Conservation (phyloP, 2,113 vertebrate species). For the Nycticebus coucang region DNA sequence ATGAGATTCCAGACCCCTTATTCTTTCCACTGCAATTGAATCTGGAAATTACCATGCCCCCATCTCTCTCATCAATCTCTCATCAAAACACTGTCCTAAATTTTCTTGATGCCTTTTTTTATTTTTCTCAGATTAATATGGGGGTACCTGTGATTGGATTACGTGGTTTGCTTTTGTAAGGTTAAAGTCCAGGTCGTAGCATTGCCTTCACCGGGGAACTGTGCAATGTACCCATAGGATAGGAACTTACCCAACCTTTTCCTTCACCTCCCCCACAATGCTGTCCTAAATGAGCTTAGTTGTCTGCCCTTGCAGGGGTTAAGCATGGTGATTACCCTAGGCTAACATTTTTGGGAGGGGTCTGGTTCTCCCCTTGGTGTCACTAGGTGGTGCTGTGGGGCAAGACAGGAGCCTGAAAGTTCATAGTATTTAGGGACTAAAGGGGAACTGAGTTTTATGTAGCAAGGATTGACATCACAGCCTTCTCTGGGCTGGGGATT, state of each 20-base stretch:
- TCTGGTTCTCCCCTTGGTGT: background rate
- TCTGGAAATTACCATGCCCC: background rate
- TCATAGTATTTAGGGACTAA: background rate
- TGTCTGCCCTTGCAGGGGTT: accelerated
- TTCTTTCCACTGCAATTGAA: background rate
- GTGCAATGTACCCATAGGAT: too few species aligned
- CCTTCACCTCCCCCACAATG: too few species aligned
- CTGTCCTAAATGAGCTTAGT: too few species aligned
- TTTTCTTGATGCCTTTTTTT: background rate
- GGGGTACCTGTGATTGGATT: too few species aligned
- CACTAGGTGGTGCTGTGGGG: slow-evolving; percentile 70
- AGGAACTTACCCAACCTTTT: too few species aligned
- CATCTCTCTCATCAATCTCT: background rate
- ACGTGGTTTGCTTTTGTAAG: too few species aligned
- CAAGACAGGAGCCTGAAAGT: background rate
- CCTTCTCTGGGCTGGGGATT: background rate
- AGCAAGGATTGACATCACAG: background rate
- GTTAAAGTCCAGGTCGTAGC: too few species aligned
- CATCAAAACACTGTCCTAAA: background rate
- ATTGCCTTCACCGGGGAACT: too few species aligned
- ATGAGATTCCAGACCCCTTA: background rate
- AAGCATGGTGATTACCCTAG: background rate
- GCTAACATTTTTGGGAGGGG: background rate
- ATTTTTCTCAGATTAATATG: too few species aligned
- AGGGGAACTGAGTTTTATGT: background rate